These are phyloP conservation scores for Fringilla coelebs DNA, from an alignment of 2,797 vertebrate genomes.

Conservation along the genomic window DNA sequence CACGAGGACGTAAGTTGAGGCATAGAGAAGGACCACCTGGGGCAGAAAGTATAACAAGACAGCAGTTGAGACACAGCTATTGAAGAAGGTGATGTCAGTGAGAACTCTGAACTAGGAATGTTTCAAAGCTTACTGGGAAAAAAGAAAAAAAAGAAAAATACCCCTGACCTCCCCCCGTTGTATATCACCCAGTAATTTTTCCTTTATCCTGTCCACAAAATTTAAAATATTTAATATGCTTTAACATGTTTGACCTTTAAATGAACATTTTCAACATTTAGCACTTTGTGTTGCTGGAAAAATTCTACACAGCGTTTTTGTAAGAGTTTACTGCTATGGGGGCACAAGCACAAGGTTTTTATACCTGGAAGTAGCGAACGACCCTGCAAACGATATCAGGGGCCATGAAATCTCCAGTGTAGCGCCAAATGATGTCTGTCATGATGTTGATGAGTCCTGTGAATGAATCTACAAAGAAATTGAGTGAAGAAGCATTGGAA, in stretches of 20 bases:
- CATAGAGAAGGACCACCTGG: conserved; percentile 79
- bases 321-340: not conserved
- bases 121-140: not conserved
- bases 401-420: conserved; percentile 79
- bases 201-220: not conserved
- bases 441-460: conserved; percentile 78
- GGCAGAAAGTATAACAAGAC: not conserved
- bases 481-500: not conserved
- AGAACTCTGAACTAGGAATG: not conserved
- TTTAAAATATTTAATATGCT: not conserved
- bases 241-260: not conserved
- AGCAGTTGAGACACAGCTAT: not conserved
- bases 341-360: not conserved
- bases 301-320: not conserved
- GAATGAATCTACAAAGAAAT: conserved; percentile 71
- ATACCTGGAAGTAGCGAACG: conserved; percentile 77
- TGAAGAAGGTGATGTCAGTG: not conserved
- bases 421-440: conserved; percentile 81
- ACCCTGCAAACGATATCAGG: conserved; percentile 76
- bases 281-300: not conserved
- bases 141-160: too few relatives aligned
- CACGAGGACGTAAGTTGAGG: conserved; percentile 78
- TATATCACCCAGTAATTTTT: not conserved
- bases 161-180: accelerated
- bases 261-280: not conserved